Conservation (phyloP, 2,888 invertebrate genomes). For the Protula sp. region DNA sequence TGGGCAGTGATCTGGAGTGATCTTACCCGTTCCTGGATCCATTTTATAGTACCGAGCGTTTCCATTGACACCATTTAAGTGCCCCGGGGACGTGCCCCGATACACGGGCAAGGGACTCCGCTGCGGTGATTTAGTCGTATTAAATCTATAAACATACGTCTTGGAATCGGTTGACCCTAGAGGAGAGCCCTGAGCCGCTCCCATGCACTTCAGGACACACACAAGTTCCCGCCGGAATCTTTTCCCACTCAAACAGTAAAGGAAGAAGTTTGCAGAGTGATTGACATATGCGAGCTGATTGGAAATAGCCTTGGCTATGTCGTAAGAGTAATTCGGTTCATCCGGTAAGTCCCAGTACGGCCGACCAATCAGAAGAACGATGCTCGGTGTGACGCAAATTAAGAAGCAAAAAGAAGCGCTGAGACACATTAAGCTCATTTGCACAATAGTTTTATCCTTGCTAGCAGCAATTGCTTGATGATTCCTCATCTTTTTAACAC, state of each 20-base stretch:
- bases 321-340: conserved; percentile 12
- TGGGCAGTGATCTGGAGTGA: neutral
- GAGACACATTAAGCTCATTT: conserved; percentile 25
- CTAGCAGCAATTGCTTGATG: conserved; percentile 3
- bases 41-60: neutral
- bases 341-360: conserved; percentile 22
- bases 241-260: conserved; percentile 25
- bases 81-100: neutral
- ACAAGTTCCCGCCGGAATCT: conserved; percentile 19
- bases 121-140: neutral
- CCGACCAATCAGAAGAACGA: conserved; percentile 26
- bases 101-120: neutral
- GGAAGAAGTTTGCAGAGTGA: conserved; percentile 25
- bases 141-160: neutral
- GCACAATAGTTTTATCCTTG: conserved; percentile 10
- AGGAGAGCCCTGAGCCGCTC: neutral
- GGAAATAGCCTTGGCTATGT: conserved; percentile 19
- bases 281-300: conserved; percentile 25
- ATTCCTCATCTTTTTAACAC: conserved; percentile 1
- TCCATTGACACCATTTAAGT: too few relatives aligned
- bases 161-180: neutral
- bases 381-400: conserved; percentile 27
- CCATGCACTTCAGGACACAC: neutral
- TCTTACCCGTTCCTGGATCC: neutral
- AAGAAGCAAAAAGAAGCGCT: conserved; percentile 28